Percentiles rank a stretch among this genome's conserved stretches.
phyloP scores from a whole-genome alignment of 2,888 invertebrate species.

The Erebia ligea region DNA sequence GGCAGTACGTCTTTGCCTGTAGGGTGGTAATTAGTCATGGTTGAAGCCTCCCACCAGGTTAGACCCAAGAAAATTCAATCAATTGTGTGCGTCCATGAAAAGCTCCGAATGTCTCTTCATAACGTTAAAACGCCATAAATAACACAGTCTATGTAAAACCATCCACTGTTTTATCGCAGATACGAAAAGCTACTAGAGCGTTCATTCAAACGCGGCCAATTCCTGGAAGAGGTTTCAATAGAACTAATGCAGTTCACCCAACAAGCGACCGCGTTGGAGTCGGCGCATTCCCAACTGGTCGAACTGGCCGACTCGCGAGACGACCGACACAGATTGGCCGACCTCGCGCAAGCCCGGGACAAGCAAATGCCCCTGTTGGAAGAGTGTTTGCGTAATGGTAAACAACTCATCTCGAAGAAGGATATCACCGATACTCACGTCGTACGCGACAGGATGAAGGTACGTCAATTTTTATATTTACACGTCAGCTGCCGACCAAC shows the following conservation, averaged over 20 bases:
- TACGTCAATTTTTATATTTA: slow-evolving; percentile 36
- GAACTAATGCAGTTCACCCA: slow-evolving; percentile 87
- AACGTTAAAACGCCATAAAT: background rate
- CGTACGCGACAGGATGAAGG: slow-evolving; percentile 92
- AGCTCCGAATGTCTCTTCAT: slow-evolving; percentile 4
- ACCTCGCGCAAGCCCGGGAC: slow-evolving; percentile 83
- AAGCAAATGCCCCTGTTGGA: slow-evolving; percentile 87
- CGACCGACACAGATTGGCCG: slow-evolving; percentile 82
- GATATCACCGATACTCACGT: slow-evolving; percentile 94
- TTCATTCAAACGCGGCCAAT: slow-evolving; percentile 89
- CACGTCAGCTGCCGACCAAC: no score
- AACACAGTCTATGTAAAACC: background rate
- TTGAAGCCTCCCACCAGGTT: no score
- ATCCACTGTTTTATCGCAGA: slow-evolving; percentile 62
- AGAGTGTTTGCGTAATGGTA: slow-evolving; percentile 91
- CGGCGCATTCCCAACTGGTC: slow-evolving; percentile 86
- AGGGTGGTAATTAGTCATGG: no score
- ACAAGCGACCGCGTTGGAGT: slow-evolving; percentile 87
- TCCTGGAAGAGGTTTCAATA: slow-evolving; percentile 90
- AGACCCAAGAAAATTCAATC: no score
- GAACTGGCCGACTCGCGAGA: slow-evolving; percentile 91
- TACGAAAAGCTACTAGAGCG: slow-evolving; percentile 94
- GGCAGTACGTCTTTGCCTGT: no score
- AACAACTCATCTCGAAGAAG: slow-evolving; percentile 90
- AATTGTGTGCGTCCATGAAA: no score